Base-by-base conservation (phyloP, 2,113 vertebrate genomes). In the Podarcis muralis region DNA sequence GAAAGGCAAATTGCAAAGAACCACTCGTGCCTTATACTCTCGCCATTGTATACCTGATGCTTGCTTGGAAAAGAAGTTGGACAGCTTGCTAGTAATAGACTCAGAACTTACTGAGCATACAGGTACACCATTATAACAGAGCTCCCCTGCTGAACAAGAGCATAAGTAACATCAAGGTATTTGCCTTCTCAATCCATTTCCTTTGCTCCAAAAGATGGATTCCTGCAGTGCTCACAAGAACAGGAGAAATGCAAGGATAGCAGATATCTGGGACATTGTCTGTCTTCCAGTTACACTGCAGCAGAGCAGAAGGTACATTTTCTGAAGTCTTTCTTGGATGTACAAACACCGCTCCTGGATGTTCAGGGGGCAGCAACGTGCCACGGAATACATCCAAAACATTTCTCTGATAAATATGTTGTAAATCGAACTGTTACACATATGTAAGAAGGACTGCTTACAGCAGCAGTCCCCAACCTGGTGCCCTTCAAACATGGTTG, bases 81-180 rank as follows among this genome's bases (percentile, higher is more conserved):
- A 85, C 84, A 89, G 84, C 71, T 90, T 23, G 81, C 80, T 91
- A n/a, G 88, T 95, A 96, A 95, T 94, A 94, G 87, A 94, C 88
- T 91, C 83, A 90, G 87, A 94, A 93, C 89, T 92, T 85, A 83
- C 81, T 86, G 71, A 87, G 74, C 83, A 90, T 93, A 88, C 89
- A 89, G 88, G 88, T 90, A 74, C 87, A 87, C 32, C 20, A 87
- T 74, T 91, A 32, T 13, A 89, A 86, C 48, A 83, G 89, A 91
- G 93, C 85, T 86, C 77, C 89, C 94, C 94, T 92, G 90, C 92
- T 95, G 94, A 43, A 89, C 75, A 69, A 84, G 82, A 93, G 77
- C 88, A 22, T 74, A 85, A 88, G 81, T 88, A 88, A 92, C 83
- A 94, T 86, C 87, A 92, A 95, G 90, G 92, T 90, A 85, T 95